Base-by-base conservation (phyloP, 2,797 vertebrate species). In the Myiotriccus ornatus region DNA sequence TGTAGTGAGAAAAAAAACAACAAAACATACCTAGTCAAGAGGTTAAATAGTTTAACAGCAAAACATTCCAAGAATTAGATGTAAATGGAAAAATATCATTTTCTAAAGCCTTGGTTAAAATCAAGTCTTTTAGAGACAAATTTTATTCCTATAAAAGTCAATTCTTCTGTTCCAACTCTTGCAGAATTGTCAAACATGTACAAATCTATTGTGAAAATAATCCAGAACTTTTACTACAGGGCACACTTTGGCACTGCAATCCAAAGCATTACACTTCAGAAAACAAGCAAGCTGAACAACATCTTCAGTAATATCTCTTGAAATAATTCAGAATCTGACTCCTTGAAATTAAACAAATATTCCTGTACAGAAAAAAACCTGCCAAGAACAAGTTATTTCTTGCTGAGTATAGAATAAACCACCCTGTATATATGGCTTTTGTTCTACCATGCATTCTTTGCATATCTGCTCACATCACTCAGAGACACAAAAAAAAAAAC, bases 1-100 rank as follows among this genome's bases (percentile, higher is more conserved):
- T 99, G 90, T 79, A 87, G 56, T 63, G 57, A 77, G n/a, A 93
- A 94, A 76, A 90, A 68, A 59, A 37, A 12, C 2, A 89, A 41
- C 2, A 92, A 60, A 30, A 65, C 32, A 56, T 7, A 77, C 22
- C 13, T 12, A 84, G 12, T 93, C 63, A 82, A 44, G 49, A 65
- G 43, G 69, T 28, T 4, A 55, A 78, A 62, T 2, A 46, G 9
- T 18, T 69, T 47, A 46, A 73, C 4, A 65, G 16, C 3, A 20
- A 92, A 84, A 57, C 6, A 56, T 25, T 79, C 1, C 28, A 63
- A 74, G 22, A 94, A 73, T 70, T 76, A 94, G 56, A 84, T 49
- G 7, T 14, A 86, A 73, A 88, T 4, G 47, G 28, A 50, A 77
- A 84, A 81, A 27, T 64, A 53, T n/a, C 0, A 21, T 39, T 75